Evolutionary conservation across 2,888 invertebrate species (phyloP), one percentile per base, ranked within the genome.

Genomic region (Ethmia dodecea): DNA sequence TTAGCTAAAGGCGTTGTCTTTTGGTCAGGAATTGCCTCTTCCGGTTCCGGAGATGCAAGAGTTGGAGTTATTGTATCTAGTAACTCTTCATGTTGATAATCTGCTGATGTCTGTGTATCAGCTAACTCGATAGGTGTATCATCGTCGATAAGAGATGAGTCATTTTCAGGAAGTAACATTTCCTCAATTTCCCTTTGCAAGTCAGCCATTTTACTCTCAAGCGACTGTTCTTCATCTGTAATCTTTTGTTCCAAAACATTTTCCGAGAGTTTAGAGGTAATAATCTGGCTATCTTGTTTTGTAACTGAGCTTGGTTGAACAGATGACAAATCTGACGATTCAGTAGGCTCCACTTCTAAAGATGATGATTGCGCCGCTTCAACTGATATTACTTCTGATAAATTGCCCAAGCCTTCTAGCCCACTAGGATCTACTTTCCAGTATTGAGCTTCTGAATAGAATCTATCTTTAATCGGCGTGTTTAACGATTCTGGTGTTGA

Each of bases 161-260:
- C 81, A 52, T 78, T 83, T 70, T 83, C 83, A 24, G 86, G 86
- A 15, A 75, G 47, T 18, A 86, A 47, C 76, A 84, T 76, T 65
- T 86, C 84, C 45, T 86, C 86, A 24, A 86, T 86, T 70, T 86
- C 86, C 50, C 79, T 66, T 59, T 83, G 84, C 34, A 86, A 62
- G 44, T 81, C 84, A 28, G 84, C 86, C 76, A 86, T 83, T 71
- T 86, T 79, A 49, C 67, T 70, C 53, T 84, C 86, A 33, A 84
- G 67, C 1, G 81, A 81, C 39, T 73, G 69, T 45, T 84, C 81
- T 36, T 76, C 80, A n/a, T n/a, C n/a, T 13, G 68, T 60, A 38
- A 77, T 64, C 38, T 62, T 67, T 37, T 42, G 41, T 37, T 52
- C 40, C n/a, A 35, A 37, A 46, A 57, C 46, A 31, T 42, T 32